These are phyloP conservation scores for Lacerta bilineata DNA, from an alignment of 2,797 vertebrate species.

Conservation along the genomic window DNA sequence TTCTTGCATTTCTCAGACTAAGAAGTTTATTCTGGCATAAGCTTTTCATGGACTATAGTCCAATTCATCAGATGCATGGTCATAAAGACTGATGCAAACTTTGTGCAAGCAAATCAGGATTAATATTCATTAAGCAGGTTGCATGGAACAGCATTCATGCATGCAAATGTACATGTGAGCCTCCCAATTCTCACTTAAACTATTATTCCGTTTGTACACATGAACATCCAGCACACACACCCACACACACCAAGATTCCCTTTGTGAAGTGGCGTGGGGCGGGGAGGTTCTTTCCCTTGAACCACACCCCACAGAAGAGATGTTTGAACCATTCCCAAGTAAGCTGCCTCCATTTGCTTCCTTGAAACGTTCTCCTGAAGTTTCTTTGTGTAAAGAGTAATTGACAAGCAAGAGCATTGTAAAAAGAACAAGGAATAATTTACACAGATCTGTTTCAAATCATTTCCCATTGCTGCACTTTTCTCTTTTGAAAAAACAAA, in stretches of 20 bases:
- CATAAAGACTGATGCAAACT: too few species aligned
- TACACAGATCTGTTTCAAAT: not conserved
- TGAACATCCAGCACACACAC: not conserved
- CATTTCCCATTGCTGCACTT: not conserved
- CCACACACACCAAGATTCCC: not conserved
- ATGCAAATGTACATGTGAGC: not conserved
- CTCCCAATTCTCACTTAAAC: not conserved
- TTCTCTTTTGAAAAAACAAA: not conserved
- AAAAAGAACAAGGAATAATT: not conserved
- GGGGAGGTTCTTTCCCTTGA: not conserved
- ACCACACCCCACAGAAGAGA: not conserved
- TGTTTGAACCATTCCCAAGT: not conserved
- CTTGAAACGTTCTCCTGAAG: not conserved
- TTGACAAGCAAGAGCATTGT: conserved; percentile 1
- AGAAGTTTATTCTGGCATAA: too few species aligned
- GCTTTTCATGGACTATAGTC: too few species aligned
- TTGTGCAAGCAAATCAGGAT: too few species aligned
- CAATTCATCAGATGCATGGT: too few species aligned
- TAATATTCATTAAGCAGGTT: not conserved
- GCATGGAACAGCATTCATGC: not conserved
- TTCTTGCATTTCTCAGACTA: too few species aligned
- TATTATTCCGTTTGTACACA: not conserved
- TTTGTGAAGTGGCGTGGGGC: not conserved
- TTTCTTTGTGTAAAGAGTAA: not conserved
- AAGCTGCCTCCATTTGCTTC: not conserved